A percentile compares a stretch with the other conserved stretches of the same genome.
Evolutionary conservation across 1,140 invertebrate genomes (phyloP).

Genomic region (Ladona fulva): DNA sequence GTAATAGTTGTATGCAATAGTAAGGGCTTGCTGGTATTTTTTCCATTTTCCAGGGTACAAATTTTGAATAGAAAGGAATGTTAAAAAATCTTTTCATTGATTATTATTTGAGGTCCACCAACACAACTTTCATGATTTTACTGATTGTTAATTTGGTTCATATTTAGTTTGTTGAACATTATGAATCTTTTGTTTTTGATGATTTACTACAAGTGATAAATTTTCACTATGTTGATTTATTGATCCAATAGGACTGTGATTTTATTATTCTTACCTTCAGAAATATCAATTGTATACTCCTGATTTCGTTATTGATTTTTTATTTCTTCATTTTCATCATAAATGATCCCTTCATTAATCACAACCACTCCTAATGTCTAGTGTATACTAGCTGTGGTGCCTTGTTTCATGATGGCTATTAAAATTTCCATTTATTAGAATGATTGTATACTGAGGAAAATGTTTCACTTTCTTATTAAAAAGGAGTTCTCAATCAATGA

Average conservation of each 20-base stretch:
- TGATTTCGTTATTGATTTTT: neutral
- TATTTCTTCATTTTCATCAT: neutral
- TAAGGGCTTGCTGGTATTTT: neutral
- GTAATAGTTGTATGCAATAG: neutral
- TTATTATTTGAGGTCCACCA: neutral
- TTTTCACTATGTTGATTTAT: no score
- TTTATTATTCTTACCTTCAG: neutral
- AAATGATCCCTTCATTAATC: neutral
- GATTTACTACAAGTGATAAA: no score
- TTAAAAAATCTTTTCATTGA: neutral
- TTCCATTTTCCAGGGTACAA: neutral
- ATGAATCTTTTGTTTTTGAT: no score
- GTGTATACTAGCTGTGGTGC: slow-evolving; percentile 3
- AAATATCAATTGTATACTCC: neutral
- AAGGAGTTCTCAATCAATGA: neutral
- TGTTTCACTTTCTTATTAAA: neutral
- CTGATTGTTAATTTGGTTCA: no score
- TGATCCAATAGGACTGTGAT: neutral
- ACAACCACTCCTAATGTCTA: neutral
- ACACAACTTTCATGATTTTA: neutral
- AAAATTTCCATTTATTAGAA: neutral
- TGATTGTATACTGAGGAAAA: neutral
- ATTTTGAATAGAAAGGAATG: neutral
- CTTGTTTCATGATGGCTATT: neutral
- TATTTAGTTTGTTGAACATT: no score